Evolutionary conservation across 2,888 invertebrate genomes (phyloP).

Genomic region (Mycalesis mineus): DNA sequence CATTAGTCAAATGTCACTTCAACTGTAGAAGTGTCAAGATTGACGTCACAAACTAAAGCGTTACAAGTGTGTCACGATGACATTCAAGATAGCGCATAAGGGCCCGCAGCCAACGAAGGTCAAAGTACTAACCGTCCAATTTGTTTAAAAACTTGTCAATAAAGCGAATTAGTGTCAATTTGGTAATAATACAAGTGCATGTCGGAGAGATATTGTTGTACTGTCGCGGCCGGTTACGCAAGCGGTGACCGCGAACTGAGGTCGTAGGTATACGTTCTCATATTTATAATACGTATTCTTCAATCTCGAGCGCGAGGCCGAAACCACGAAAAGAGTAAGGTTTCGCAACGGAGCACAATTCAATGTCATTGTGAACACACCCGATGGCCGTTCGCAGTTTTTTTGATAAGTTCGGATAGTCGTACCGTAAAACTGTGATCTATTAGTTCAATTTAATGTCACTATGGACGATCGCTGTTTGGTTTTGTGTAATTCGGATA

Average conservation of each 20-base stretch:
- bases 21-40: neutral
- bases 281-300: conserved; percentile 76
- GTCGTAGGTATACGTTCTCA: conserved; percentile 71
- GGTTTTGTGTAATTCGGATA: too few relatives aligned
- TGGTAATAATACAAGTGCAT: conserved; percentile 29
- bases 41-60: neutral
- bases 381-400: conserved; percentile 45
- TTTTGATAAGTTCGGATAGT: conserved; percentile 20
- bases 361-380: conserved; percentile 68
- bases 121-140: conserved; percentile 10
- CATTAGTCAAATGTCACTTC: neutral
- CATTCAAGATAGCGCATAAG: neutral
- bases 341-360: conserved; percentile 69
- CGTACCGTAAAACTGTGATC: conserved; percentile 2
- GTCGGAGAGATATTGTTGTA: conserved; percentile 58
- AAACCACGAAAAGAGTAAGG: conserved; percentile 70
- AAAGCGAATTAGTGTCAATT: conserved; percentile 23
- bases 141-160: conserved; percentile 21
- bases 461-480: too few relatives aligned
- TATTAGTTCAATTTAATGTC: neutral
- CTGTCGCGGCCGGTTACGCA: conserved; percentile 67
- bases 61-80: neutral
- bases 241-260: conserved; percentile 71
- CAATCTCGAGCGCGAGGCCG: conserved; percentile 66
- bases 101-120: conserved; percentile 28